Evolutionary conservation across 2,113 vertebrate genomes (phyloP).

Genomic region (Theristicus caerulescens): DNA sequence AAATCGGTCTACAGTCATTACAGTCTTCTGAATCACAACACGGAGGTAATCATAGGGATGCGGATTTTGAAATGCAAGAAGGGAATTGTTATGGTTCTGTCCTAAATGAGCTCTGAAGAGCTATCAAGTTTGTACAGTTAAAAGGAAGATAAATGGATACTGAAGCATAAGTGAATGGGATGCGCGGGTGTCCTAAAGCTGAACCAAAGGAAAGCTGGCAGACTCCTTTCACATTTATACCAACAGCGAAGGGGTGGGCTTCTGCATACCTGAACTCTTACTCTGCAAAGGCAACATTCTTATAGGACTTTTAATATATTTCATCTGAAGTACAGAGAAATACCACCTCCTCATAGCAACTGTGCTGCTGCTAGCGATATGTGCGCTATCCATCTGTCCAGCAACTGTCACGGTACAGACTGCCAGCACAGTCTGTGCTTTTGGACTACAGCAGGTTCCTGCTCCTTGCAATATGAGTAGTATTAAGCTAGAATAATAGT

Average conservation of each 20-base stretch:
- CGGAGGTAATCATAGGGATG: background rate
- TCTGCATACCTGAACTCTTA: background rate
- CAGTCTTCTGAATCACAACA: background rate
- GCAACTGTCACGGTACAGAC: accelerated
- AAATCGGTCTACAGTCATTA: background rate
- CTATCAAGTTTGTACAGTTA: background rate
- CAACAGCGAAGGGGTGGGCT: background rate
- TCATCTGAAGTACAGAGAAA: background rate
- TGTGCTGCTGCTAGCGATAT: background rate
- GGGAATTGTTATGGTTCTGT: background rate
- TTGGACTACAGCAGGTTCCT: background rate
- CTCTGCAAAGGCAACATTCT: background rate
- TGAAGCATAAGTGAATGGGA: background rate
- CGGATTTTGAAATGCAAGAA: background rate
- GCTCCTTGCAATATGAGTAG: background rate
- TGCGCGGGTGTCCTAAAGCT: accelerated
- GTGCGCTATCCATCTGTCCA: background rate
- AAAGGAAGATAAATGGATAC: too few species aligned
- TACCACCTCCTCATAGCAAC: accelerated
- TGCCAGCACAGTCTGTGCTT: background rate
- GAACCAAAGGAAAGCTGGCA: background rate
- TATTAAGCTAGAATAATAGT: background rate
- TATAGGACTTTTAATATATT: accelerated
- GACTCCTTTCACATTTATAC: background rate
- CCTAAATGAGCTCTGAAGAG: background rate